Base-by-base conservation (phyloP, 2,113 vertebrate species). In the Smithornis capensis region DNA sequence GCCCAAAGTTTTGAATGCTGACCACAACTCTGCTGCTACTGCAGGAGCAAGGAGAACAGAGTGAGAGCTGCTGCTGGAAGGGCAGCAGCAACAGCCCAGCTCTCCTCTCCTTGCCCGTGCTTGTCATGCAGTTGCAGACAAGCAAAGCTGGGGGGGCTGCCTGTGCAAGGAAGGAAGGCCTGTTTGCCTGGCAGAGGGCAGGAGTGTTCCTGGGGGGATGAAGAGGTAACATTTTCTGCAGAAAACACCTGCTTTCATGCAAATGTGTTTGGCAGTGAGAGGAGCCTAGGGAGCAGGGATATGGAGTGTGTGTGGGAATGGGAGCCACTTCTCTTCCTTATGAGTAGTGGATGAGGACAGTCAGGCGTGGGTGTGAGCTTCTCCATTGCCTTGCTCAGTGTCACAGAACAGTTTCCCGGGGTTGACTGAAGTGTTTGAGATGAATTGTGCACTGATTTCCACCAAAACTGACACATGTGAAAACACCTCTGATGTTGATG, bases 61-160 rank as follows among this genome's bases (percentile, higher is more conserved):
- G 44, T 29, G 38, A 42, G 9, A 70, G 31, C 28, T 75, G 60
- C 53, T 78, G 31, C 47, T 80, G 60, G 49, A 52, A 75, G 24
- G 24, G 35, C 35, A 35, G 14, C 15, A 56, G 38, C 37, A 31
- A 21, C 37, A 31, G 50, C 37, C 38, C 29, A 45, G 40, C 49
- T 80, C 80, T 50, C 24, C 19, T 56, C 4, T 56, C 24, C 44
- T 45, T 57, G 25, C 19, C 27, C 29, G 4, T 80, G 38, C 7
- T 29, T 0, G 0, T 38, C 28, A 2, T 8, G 38, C 14, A 63
- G 47, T 42, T 49, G 47, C 59, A 44, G 27, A 33, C 6, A 37
- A 40, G 21, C 5, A 22, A 80, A 29, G 3, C 0, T 23, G 7
- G 27, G 7, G 27, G 24, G 37, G 12, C 62, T 63, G 37, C 67